Base-by-base conservation (phyloP, 2,797 vertebrate species). In the Tangara arthus region DNA sequence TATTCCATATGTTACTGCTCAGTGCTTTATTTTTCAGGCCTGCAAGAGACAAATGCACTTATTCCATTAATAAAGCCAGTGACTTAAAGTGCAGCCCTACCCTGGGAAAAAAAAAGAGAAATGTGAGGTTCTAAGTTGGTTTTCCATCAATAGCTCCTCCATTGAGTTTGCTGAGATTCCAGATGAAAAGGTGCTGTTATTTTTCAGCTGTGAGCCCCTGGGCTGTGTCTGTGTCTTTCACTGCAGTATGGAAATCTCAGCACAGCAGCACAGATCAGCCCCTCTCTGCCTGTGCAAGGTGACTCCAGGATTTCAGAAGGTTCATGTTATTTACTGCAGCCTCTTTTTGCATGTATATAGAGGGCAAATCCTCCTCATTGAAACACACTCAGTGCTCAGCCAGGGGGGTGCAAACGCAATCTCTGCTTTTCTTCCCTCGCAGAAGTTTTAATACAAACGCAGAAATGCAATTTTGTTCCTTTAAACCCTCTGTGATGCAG, bases 41-140 rank as follows among this genome's bases (percentile, higher is more conserved):
- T 96, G 71, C 68, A 35, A 95, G 93, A 96, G 68, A 94, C 81
- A 87, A 95, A 95, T 77, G 83, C 89, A 80, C 89, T 96, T 93
- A 93, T 77, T 90, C 94, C 87, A 85, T 95, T 96, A 96, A 89
- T 85, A 68, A 89, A 94, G 75, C 46, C 71, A 52, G 39, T 11
- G 88, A 89, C 92, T 93, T 85, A 73, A 96, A 96, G 88, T 95
- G 88, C 93, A 90, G 71, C 57, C 87, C 78, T 89, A n/a, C 73
- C 80, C 83, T 47, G 81, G 86, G 18, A 35, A 95, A 37, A 44
- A 84, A 93, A 71, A 93, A 75, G 35, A 93, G 71, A 87, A 94
- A 92, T 80, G 71, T 34, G 78, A 79, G 66, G 78, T 93, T 92
- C 64, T 39, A 4, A 84, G 94, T 84, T 92, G 1, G 28, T 89